These are phyloP conservation scores for Eurytoma californica DNA, from an alignment of 2,888 invertebrate genomes.

Conservation along the genomic window DNA sequence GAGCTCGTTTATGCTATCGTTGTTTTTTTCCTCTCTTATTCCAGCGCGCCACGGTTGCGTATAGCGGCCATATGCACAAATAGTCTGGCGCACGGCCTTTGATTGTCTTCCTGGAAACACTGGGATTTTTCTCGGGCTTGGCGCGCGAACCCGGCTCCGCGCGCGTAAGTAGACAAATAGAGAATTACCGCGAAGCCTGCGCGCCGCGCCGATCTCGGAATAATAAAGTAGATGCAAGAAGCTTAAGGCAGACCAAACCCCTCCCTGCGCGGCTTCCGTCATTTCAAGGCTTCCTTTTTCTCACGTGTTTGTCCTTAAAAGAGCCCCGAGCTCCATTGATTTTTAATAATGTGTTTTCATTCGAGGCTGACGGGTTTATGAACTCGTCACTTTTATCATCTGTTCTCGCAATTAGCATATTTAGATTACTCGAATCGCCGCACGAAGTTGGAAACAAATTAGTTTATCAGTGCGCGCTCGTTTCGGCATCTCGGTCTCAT, in stretches of 20 bases:
- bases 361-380: not conserved
- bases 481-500: constrained; percentile 15
- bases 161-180: constrained; percentile 63
- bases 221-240: constrained; percentile 51
- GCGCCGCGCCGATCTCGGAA: constrained; percentile 44
- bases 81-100: constrained; percentile 66
- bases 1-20: constrained; percentile 68
- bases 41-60: constrained; percentile 37
- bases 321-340: not conserved
- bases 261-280: not conserved
- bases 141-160: not conserved
- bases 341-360: not conserved
- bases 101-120: constrained; percentile 72
- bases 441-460: constrained; percentile 7
- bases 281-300: not conserved
- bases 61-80: constrained; percentile 68
- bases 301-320: not conserved
- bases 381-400: too few relatives aligned
- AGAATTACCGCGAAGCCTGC: constrained; percentile 63
- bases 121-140: constrained; percentile 57
- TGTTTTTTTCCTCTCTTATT: constrained; percentile 56
- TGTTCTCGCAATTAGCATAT: too few relatives aligned
- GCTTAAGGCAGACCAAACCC: not conserved
- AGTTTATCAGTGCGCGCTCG: constrained; percentile 24
- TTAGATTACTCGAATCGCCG: too few relatives aligned